Evolutionary conservation across 2,888 invertebrate species (phyloP).

Genomic region (Agrotis ipsilon): DNA sequence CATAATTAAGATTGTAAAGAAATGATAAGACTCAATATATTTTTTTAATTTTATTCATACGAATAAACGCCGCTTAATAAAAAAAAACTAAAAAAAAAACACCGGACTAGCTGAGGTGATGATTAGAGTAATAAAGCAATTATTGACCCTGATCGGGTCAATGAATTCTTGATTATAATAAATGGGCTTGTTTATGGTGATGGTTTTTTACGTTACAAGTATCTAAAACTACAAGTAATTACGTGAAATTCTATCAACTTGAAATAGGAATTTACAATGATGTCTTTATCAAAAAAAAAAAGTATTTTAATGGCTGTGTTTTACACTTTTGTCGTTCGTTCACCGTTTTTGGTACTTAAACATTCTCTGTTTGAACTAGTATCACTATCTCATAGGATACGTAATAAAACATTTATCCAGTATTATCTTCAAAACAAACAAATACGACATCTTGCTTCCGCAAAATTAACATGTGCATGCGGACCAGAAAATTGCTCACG

Average conservation of each 20-base stretch:
- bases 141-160: constrained; percentile 17
- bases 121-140: constrained; percentile 10
- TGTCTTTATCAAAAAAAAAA: background rate
- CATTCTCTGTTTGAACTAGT: background rate
- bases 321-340: too few relatives aligned
- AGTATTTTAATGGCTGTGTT: background rate
- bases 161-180: constrained; percentile 4
- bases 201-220: too few relatives aligned
- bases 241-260: too few relatives aligned
- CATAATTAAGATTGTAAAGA: too few relatives aligned
- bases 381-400: constrained; percentile 14
- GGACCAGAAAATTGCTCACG: constrained; percentile 77
- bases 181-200: constrained; percentile 6
- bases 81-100: constrained; percentile 7
- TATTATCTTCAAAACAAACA: constrained; percentile 40
- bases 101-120: constrained; percentile 7
- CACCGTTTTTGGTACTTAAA: background rate
- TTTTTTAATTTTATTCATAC: background rate
- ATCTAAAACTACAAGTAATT: constrained; percentile 2
- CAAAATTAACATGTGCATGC: constrained; percentile 68
- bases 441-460: constrained; percentile 62
- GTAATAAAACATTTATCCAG: constrained; percentile 4
- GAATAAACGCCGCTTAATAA: background rate
- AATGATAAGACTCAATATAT: too few relatives aligned
- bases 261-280: too few relatives aligned